Base-by-base conservation (phyloP, 2,797 vertebrate genomes). In the Myotis myotis region DNA sequence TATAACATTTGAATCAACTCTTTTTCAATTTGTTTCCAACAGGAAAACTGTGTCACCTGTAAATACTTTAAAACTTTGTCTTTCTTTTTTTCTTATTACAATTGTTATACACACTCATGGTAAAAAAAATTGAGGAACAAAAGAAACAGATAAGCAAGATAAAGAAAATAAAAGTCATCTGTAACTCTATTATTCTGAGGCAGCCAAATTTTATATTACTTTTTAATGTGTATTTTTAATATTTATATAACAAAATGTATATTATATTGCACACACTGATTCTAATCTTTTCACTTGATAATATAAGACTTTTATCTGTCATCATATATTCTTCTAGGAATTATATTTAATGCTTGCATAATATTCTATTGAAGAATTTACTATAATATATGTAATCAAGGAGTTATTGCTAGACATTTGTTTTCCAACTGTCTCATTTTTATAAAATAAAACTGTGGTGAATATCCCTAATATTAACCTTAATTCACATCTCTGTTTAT, bases 391-490 rank as follows among this genome's bases (percentile, higher is more conserved):
- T 57, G 2, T 64, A 88, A 91, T 74, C 62, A 85, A 92, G 70
- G 28, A 64, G 12, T 53, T 92, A 80, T 28, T 76, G 51, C 78
- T 88, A 84, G 44, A 84, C 17, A 71, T 64, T 60, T 78, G 5
- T 92, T 83, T 76, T 80, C 64, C 49, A 85, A 30, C 4, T 55
- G 10, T 68, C 13, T 78, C 62, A 25, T 89, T 81, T 87, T 84
- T 36, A 87, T 49, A 91, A 89, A 94, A 93, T 92, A 89, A 94
- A 97, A 13, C 41, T 91, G 17, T 36, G 60, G 8, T 70, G 41
- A 41, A 76, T 5, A 0, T 89, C 30, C 25, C 2, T 84, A 80
- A 76, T 74, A 94, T 55, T 86, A 72, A 91, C 78, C 53, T 92
- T 87, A 93, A 76, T 83, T 89, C 28, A 64, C 16, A 91, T 84